Evolutionary conservation across 2,797 vertebrate genomes (phyloP).

Genomic region (Sciurus vulgaris): DNA sequence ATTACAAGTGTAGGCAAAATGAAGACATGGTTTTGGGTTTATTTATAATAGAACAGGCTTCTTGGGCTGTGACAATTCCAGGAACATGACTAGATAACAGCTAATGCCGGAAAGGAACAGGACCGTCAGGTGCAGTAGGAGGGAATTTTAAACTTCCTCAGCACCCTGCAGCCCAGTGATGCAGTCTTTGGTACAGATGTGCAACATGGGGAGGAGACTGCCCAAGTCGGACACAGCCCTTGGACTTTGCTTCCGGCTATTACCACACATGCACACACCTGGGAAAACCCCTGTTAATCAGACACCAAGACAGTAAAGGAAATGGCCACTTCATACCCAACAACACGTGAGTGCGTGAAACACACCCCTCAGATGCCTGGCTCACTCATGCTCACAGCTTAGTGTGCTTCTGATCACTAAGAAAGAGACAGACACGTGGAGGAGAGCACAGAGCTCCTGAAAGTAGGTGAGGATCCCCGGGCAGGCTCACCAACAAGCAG

Average conservation of each 20-base stretch:
- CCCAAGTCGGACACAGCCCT: not conserved
- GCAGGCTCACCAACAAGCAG: slow-evolving; percentile 87
- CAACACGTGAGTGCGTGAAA: accelerated
- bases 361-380: not conserved
- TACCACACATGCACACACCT: accelerated
- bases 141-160: not conserved
- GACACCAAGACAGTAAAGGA: not conserved
- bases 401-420: not conserved
- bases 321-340: accelerated
- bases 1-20: not conserved
- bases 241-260: accelerated
- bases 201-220: not conserved
- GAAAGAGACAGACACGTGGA: not conserved
- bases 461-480: slow-evolving; percentile 63
- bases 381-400: not conserved
- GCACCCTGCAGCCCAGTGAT: not conserved
- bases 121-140: not conserved
- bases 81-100: accelerated
- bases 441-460: not conserved
- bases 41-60: not conserved
- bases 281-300: not conserved
- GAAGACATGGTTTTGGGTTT: not conserved
- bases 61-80: not conserved
- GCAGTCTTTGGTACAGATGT: no score
- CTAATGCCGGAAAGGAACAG: not conserved